Conservation (phyloP, 2,797 vertebrate genomes). For the Gouania willdenowi region DNA sequence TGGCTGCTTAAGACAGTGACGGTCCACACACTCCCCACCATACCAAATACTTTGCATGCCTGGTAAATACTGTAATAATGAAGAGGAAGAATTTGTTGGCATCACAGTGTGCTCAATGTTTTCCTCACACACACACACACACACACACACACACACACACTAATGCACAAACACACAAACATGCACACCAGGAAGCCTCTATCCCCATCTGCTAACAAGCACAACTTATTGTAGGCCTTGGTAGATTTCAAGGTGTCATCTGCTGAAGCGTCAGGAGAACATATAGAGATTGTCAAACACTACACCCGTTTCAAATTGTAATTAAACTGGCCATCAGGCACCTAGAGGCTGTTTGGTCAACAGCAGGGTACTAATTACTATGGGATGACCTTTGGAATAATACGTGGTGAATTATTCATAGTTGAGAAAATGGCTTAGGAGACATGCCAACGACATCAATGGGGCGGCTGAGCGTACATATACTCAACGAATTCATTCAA, state of each 20-base stretch:
- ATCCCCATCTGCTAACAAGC: constrained; percentile 67
- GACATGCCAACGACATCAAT: constrained; percentile 68
- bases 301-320: constrained; percentile 84
- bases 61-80: constrained; percentile 65
- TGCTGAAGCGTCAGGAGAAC: constrained; percentile 71
- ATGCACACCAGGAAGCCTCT: constrained; percentile 9
- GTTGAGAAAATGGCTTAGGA: constrained; percentile 77
- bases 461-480: constrained; percentile 52
- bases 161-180: not conserved
- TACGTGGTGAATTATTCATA: constrained; percentile 86
- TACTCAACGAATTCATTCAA: constrained; percentile 47
- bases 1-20: constrained; percentile 65
- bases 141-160: constrained; percentile 10
- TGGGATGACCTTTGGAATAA: constrained; percentile 87
- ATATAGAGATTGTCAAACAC: constrained; percentile 82
- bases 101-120: constrained; percentile 16
- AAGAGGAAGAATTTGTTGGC: constrained; percentile 49
- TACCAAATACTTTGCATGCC: constrained; percentile 52
- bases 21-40: constrained; percentile 40
- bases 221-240: constrained; percentile 69
- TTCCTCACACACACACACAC: not conserved
- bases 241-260: constrained; percentile 77
- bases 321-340: constrained; percentile 85
- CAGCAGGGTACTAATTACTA: constrained; percentile 85
- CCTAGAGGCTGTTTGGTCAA: constrained; percentile 85